A percentile compares a stretch with the other conserved stretches of the same genome.
These are phyloP conservation scores for Xenopus laevis DNA, from an alignment of 2,113 vertebrate genomes.

Conservation along the genomic window DNA sequence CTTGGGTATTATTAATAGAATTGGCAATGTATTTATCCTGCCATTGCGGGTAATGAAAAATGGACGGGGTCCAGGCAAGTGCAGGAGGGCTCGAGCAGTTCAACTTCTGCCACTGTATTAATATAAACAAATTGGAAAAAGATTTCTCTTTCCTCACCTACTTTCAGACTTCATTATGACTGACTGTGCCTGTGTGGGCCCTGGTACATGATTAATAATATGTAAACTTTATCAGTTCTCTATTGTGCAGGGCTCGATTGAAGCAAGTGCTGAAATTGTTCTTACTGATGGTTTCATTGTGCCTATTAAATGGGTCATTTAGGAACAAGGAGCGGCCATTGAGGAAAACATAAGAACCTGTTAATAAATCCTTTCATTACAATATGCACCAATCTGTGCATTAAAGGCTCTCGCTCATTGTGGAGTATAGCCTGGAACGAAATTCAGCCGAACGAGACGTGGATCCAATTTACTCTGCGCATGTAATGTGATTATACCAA, in stretches of 20 bases:
- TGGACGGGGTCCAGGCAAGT: too few species aligned
- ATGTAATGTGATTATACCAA: conserved; percentile 55
- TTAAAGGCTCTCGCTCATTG: conserved; percentile 51
- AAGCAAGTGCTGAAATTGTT: conserved; percentile 55
- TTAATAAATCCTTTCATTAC: conserved; percentile 64
- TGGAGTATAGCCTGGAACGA: conserved; percentile 48
- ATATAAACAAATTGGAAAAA: too few species aligned
- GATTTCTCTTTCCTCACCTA: too few species aligned
- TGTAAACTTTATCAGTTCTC: not conserved
- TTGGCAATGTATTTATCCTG: too few species aligned
- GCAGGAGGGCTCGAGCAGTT: too few species aligned
- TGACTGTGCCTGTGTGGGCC: too few species aligned
- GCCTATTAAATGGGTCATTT: conserved; percentile 69
- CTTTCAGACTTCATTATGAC: too few species aligned
- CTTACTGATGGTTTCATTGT: conserved; percentile 64
- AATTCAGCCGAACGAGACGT: conserved; percentile 41
- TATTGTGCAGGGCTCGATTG: conserved; percentile 51
- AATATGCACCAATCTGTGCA: conserved; percentile 48
- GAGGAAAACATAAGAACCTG: conserved; percentile 57
- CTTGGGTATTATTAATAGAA: too few species aligned
- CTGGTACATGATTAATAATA: too few species aligned
- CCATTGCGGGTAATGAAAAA: too few species aligned
- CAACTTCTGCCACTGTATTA: too few species aligned
- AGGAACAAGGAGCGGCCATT: conserved; percentile 55
- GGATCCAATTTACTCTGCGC: conserved; percentile 47